A percentile compares a stretch with the other conserved stretches of the same genome.
phyloP scores from a whole-genome alignment of 2,797 vertebrate species.

The Arctocebus calabarensis region DNA sequence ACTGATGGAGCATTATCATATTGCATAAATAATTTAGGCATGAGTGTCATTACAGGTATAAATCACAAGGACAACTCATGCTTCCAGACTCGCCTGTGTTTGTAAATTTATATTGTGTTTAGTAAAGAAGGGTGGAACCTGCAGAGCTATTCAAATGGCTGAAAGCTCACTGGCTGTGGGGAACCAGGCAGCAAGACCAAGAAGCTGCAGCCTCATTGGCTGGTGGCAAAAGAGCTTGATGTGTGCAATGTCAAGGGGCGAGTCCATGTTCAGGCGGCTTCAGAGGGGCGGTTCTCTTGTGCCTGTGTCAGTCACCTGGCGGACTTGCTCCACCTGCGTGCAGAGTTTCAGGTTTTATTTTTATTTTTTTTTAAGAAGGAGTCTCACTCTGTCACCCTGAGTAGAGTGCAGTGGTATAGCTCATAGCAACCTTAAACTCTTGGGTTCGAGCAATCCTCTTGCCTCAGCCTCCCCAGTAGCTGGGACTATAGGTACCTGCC shows the following conservation, averaged over 20 bases:
- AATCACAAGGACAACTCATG: slow-evolving; percentile 62
- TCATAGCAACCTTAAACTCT: no score
- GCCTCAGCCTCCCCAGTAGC: no score
- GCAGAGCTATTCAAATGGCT: not conserved
- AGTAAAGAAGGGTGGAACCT: not conserved
- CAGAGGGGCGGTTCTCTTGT: fast-evolving
- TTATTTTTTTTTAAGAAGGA: no score
- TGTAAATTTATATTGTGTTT: not conserved
- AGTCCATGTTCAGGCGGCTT: not conserved
- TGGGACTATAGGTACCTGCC: no score
- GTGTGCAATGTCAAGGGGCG: fast-evolving
- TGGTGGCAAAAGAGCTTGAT: not conserved
- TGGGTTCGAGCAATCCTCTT: no score
- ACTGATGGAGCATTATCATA: slow-evolving; percentile 32
- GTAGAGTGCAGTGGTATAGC: no score
- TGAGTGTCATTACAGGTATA: slow-evolving; percentile 24
- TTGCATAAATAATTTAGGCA: slow-evolving; percentile 58
- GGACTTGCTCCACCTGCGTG: not conserved
- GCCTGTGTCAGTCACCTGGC: no score
- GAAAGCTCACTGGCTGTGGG: not conserved
- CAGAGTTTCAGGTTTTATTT: not conserved
- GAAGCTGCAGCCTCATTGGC: not conserved
- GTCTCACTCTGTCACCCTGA: no score
- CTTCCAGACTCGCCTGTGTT: slow-evolving; percentile 25
- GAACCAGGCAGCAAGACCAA: not conserved